phyloP scores from a whole-genome alignment of 2,797 vertebrate species.

The Bradypus variegatus region DNA sequence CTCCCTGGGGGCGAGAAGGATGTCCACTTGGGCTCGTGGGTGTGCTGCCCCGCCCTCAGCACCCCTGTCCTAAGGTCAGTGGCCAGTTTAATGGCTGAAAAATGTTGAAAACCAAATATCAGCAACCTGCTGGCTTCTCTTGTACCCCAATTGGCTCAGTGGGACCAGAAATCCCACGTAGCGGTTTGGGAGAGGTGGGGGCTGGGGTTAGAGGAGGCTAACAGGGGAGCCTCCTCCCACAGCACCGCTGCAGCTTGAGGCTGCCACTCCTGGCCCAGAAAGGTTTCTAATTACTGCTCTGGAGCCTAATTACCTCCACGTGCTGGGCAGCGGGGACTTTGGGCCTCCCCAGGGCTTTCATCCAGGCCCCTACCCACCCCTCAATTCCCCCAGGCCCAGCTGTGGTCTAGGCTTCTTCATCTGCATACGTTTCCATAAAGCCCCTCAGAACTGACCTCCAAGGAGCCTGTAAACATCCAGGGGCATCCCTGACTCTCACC shows the following conservation, averaged over 20 bases:
- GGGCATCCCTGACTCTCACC: not conserved
- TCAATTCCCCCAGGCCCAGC: not conserved
- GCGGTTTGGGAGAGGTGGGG: constrained; percentile 39
- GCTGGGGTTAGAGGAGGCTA: constrained; percentile 29
- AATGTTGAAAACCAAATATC: constrained; percentile 18
- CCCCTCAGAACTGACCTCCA: not conserved
- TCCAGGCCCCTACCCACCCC: not conserved
- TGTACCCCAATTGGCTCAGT: not conserved
- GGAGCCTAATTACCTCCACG: constrained; percentile 60
- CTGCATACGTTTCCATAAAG: constrained; percentile 25
- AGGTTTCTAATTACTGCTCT: constrained; percentile 62
- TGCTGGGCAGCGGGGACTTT: constrained; percentile 43
- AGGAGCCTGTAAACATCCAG: not conserved
- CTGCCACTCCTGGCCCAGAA: constrained; percentile 61
- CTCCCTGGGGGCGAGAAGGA: not conserved
- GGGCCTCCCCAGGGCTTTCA: constrained; percentile 36
- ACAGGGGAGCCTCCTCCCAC: constrained; percentile 28
- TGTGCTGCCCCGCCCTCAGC: not conserved
- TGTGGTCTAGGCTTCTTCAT: constrained; percentile 14
- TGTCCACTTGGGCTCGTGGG: not conserved
- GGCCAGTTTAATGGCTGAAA: not conserved
- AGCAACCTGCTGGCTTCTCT: not conserved
- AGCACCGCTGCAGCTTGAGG: not conserved
- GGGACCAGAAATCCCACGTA: constrained; percentile 47
- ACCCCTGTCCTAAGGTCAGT: not conserved